These are phyloP conservation scores for Porites lobata DNA, from an alignment of 92 coral and sea anemone species.

Conservation along the genomic window DNA sequence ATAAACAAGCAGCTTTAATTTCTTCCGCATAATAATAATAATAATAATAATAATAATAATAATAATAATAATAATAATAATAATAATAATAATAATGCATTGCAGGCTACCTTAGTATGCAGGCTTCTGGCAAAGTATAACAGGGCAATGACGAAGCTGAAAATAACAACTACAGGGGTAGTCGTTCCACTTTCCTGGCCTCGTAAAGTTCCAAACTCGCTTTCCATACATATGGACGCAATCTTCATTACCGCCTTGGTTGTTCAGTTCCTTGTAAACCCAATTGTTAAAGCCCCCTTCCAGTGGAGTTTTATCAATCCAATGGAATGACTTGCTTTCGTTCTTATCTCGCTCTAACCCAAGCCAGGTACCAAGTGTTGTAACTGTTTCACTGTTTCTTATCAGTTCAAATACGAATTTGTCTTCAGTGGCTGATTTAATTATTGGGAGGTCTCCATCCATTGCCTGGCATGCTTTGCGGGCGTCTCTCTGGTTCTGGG, in stretches of 20 bases:
- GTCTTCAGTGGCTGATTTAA: neutral
- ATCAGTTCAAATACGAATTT: neutral
- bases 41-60: no score
- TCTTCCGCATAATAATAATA: no score
- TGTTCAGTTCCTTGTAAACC: neutral
- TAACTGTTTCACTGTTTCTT: neutral
- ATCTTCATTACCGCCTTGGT: neutral
- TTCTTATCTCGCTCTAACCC: neutral
- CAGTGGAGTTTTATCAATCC: neutral
- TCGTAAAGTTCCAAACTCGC: no score
- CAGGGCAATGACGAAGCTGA: neutral
- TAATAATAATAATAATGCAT: no score
- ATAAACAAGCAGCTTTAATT: no score
- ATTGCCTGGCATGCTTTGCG: neutral
- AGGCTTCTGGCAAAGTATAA: neutral
- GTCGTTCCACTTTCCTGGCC: conserved; percentile 1
- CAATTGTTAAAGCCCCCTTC: neutral
- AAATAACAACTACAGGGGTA: neutral
- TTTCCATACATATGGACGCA: neutral
- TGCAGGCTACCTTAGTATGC: neutral
- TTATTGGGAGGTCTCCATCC: neutral
- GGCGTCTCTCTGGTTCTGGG: neutral
- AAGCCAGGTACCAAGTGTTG: neutral
- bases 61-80: no score
- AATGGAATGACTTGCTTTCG: neutral